A percentile compares a stretch with the other conserved stretches of the same genome.
phyloP scores from a whole-genome alignment of 2,888 invertebrate species.

The Phytoseiulus persimilis region DNA sequence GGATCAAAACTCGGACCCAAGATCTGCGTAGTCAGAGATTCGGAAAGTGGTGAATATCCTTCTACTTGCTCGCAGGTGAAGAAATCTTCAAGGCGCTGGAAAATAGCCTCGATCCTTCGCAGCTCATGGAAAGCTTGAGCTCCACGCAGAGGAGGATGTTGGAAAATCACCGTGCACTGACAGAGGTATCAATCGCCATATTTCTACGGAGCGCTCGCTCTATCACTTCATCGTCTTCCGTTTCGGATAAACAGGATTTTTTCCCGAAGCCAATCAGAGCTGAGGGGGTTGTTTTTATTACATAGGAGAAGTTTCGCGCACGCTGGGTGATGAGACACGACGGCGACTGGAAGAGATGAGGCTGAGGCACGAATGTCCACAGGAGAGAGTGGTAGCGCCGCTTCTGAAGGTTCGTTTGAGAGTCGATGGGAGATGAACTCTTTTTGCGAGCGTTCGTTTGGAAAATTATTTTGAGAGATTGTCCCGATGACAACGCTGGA shows the following conservation, averaged over 20 bases:
- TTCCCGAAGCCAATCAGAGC: no score
- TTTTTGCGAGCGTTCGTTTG: neutral
- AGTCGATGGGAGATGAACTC: neutral
- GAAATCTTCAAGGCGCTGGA: neutral
- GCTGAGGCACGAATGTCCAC: slow-evolving; percentile 9
- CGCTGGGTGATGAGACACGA: neutral
- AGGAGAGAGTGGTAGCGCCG: neutral
- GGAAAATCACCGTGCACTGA: neutral
- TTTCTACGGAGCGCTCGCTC: neutral
- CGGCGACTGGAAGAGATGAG: neutral
- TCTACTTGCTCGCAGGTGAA: slow-evolving; percentile 15
- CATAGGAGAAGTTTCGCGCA: neutral
- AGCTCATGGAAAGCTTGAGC: neutral
- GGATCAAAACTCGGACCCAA: no score
- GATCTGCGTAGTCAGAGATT: no score
- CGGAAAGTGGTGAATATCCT: no score
- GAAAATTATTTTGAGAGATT: neutral
- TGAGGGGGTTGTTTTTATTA: neutral
- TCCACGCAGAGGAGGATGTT: slow-evolving; percentile 6
- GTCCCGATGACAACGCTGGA: neutral
- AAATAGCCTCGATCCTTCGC: neutral
- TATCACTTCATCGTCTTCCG: neutral
- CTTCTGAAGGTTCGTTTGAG: neutral
- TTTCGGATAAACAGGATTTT: no score
- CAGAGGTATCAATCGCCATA: neutral